Evolutionary conservation across 2,113 vertebrate species (phyloP), one percentile per base, ranked within the genome.

Genomic region (Archilochus colubris): DNA sequence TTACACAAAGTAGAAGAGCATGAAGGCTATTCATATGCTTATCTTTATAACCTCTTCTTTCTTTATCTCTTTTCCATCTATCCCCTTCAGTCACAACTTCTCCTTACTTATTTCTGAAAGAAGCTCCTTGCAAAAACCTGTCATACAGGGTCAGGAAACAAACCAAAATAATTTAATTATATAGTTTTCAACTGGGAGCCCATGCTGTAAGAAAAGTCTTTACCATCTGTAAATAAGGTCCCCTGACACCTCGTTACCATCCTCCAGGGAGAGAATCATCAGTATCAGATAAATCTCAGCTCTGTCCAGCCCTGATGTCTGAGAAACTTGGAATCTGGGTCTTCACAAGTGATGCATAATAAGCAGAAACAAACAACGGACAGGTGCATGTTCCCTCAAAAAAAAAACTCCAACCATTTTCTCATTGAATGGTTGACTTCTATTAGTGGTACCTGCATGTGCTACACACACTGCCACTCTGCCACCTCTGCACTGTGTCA

Each of bases 131-230:
- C 8, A 79, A 87, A 10, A 14, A 66, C 59, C 30, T 58, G 2
- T 40, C 68, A 22, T 40, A 31, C 0, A 5, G 19, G 46, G 20
- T 9, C 6, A 48, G 51, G 23, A 19, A 61, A 24, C 46, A 48
- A 48, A 48, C 46, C 18, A 74, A 81, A 53, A 64, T 19, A 44
- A 66, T 48, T 59, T 79, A 85, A 87, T 21, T 13, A 77, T 80
- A 33, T 77, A 8, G 1, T 67, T 90, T 90, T 63, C 80, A 23
- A 55, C 17, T 2, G n/a, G 48, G 55, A 96, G 31, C 3, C 25
- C 19, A 22, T 4, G 12, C 44, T 92, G 59, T 93, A 88, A 94
- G 20, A 78, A 93, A 94, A 90, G 67, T 74, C 63, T 77, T 89
- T 62, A 48, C 28, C 14, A 33, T 77, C 55, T 83, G 25, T 48